Conservation (phyloP, 2,888 invertebrate species). For the Meganola albula region DNA sequence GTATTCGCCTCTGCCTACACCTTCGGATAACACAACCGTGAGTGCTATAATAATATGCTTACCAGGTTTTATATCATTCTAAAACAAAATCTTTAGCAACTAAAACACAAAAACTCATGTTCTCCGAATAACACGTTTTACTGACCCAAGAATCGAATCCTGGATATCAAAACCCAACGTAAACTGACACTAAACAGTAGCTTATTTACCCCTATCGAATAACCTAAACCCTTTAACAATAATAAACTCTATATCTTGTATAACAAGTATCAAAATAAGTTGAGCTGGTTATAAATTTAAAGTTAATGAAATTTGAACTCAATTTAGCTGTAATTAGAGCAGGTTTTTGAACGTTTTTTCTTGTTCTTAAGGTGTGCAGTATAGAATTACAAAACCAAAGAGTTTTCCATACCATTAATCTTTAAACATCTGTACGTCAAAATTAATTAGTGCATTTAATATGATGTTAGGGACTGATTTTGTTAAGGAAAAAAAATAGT, state of each 20-base stretch:
- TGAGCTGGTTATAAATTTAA: neutral
- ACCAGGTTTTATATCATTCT: no score
- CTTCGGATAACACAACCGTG: no score
- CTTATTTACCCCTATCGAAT: constrained; percentile 45
- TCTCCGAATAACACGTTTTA: constrained; percentile 45
- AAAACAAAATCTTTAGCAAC: no score
- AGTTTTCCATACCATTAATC: constrained; percentile 68
- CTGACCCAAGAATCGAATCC: constrained; percentile 54
- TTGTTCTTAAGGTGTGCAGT: constrained; percentile 34
- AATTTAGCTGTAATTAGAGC: constrained; percentile 15
- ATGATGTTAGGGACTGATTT: constrained; percentile 39
- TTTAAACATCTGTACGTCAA: constrained; percentile 64
- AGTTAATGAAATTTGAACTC: constrained; percentile 17
- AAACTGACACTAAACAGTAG: constrained; percentile 70
- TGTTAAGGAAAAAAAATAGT: constrained; percentile 18
- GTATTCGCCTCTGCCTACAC: no score
- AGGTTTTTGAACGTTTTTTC: constrained; percentile 18
- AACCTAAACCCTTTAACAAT: constrained; percentile 30
- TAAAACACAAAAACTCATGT: constrained; percentile 20
- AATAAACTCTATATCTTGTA: constrained; percentile 25
- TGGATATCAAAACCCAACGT: constrained; percentile 63
- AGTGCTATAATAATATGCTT: no score
- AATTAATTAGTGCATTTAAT: constrained; percentile 43
- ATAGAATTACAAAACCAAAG: constrained; percentile 64
- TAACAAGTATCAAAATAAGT: constrained; percentile 17